A percentile compares a stretch with the other conserved stretches of the same genome.
These are phyloP conservation scores for Acleris literana DNA, from an alignment of 2,888 invertebrate genomes.

Conservation along the genomic window DNA sequence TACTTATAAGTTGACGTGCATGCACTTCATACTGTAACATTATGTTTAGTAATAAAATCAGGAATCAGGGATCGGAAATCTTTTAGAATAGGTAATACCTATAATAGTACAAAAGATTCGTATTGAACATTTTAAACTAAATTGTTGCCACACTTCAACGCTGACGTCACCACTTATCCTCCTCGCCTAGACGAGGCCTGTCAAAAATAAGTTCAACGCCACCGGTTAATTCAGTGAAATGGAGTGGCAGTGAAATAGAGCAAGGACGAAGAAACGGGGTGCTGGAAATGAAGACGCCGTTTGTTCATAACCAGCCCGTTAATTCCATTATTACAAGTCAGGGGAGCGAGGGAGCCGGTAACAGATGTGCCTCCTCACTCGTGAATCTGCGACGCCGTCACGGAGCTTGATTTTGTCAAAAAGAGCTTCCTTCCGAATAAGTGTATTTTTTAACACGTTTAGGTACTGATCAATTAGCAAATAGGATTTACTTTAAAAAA, in stretches of 20 bases:
- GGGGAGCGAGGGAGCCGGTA: conserved; percentile 74
- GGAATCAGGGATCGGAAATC: too few relatives aligned
- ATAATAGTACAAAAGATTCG: too few relatives aligned
- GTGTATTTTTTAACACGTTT: not conserved
- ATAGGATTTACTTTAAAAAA: too few relatives aligned
- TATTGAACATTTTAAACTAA: not conserved
- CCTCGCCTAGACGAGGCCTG: conserved; percentile 61
- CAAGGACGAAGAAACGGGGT: conserved; percentile 71
- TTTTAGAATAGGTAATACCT: too few relatives aligned
- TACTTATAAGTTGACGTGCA: too few relatives aligned
- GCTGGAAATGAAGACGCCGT: conserved; percentile 81
- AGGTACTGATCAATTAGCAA: not conserved
- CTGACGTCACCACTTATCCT: conserved; percentile 64
- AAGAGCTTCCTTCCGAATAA: conserved; percentile 1
- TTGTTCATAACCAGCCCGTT: conserved; percentile 83
- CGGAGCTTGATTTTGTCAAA: conserved; percentile 17
- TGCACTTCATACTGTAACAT: too few relatives aligned
- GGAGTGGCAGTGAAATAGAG: conserved; percentile 79
- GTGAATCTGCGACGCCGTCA: conserved; percentile 52
- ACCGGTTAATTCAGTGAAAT: conserved; percentile 78
- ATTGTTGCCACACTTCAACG: conserved; percentile 46
- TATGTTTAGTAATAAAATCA: too few relatives aligned
- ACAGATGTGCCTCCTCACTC: conserved; percentile 77
- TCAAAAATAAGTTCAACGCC: conserved; percentile 68
- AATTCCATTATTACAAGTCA: conserved; percentile 81